Base-by-base conservation (phyloP, 1,140 invertebrate genomes). In the Acromyrmex heyeri region DNA sequence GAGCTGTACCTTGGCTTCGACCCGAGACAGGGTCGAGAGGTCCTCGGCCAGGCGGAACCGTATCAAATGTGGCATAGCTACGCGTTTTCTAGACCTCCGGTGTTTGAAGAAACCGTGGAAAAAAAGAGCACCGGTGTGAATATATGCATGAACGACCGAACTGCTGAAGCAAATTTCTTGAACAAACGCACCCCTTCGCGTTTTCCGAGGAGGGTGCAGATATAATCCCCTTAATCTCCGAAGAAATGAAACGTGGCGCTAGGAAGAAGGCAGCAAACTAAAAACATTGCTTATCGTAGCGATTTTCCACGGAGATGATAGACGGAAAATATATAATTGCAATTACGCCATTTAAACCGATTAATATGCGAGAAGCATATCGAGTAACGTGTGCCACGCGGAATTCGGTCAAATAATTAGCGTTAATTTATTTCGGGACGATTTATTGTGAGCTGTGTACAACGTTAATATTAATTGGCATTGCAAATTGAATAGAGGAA, bases 41-140 rank as follows among this genome's bases (percentile, higher is more conserved):
- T 91, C 75, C 76, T 88, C 87, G 87, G 73, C 83, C 90, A 79
- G 78, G 78, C 89, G 86, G 89, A 91, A 91, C 89, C 89, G 82
- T 91, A 90, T 91, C 77, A 88, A 90, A 91, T 88, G 86, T 91
- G 82, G 86, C 72, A 88, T 88, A 86, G 77, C 86, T 88, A 50
- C 61, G 86, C 75, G 76, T 81, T 64, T 64, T 86, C 67, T 65
- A 77, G 61, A 77, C 73, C 34, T 67, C 62, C 70, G 83, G 21
- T 65, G 55, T 57, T 65, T 65, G 85, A 61, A 59, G 79, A 62
- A 87, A 78, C 16, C 48, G 27, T 73, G 88, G 73, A 82, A 86
- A 87, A 24, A 88, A 73, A 79, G 77, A 83, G 85, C 88, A 61
- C 44, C 50, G 70, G 69, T 57, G 86, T 82, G 57, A 75, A 90